Base-by-base conservation (phyloP, 1,140 invertebrate genomes). In the Cydia fagiglandana region DNA sequence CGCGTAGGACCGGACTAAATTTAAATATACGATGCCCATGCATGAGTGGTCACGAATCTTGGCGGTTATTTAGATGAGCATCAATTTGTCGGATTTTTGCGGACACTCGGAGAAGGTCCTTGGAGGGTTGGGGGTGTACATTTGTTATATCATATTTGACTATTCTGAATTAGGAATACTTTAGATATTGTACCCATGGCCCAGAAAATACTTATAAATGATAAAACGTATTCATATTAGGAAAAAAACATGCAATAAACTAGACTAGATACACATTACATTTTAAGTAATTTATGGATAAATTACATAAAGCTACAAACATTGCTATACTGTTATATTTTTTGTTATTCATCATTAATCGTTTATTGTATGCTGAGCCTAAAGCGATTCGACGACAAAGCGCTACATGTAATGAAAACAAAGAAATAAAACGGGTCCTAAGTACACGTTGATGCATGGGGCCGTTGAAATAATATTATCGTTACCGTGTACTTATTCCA, bases 401-500 rank as follows among this genome's bases (percentile, higher is more conserved):
- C 73, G 76, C 68, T 75, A 28, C 73, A 77, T 75, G 64, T 45
- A 79, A 82, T 80, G 80, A 78, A 78, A 84, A 80, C 79, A 78
- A 78, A 78, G 84, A 87, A 87, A 90, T 89, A 88, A 91, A 89
- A 86, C 86, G 86, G 66, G 76, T 78, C 80, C 79, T 76, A 78
- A 77, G 81, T 82, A 79, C 83, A 87, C 82, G 75, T 76, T 93
- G 89, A 91, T 84, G 88, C 87, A 91, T 91, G 86, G 88, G 88
- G 86, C 86, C 85, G 89, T 88, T 88, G 91, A 90, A 93, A 93
- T 92, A 93, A 93, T 93, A 92, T 93, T 92, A 93, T 92, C 89
- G 90, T 92, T 91, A 88, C 90, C 87, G 77, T 88, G 87, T 89
- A 87, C 85, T 83, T 86, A 91, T 89, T 88, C 89, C 78, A 89